Conservation (phyloP, 2,113 vertebrate genomes). For the Anarrhichthys ocellatus region DNA sequence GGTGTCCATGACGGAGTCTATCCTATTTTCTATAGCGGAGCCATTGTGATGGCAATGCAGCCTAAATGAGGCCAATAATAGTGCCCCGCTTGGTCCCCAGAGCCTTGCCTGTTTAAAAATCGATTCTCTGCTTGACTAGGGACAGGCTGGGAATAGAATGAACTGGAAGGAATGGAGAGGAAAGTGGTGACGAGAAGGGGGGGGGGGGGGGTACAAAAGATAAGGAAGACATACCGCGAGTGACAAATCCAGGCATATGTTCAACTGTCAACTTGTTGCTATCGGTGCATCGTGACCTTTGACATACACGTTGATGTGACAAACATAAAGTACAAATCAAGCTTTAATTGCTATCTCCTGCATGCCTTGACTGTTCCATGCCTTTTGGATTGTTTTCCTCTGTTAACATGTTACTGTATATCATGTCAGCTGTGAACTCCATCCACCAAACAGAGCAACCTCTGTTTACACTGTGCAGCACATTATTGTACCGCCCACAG, state of each 20-base stretch:
- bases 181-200: conserved; percentile 27
- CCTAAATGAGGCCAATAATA: conserved; percentile 82
- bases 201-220: conserved; percentile 38
- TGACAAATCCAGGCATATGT: conserved; percentile 15
- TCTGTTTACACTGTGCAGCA: neutral
- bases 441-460: neutral
- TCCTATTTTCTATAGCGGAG: conserved; percentile 74
- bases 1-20: conserved; percentile 72
- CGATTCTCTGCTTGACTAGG: conserved; percentile 78
- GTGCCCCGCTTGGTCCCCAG: conserved; percentile 69
- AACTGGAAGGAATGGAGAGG: conserved; percentile 55
- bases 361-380: neutral
- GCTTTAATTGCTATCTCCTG: neutral
- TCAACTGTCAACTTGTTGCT: conserved; percentile 18
- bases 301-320: neutral
- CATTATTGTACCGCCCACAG: neutral
- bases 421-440: neutral
- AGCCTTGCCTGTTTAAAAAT: conserved; percentile 80
- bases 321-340: neutral
- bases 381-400: neutral
- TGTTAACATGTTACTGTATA: neutral
- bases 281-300: neutral
- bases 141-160: conserved; percentile 68
- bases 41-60: conserved; percentile 71
- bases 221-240: conserved; percentile 14